phyloP scores from a whole-genome alignment of 1,140 invertebrate genomes.

The Drosophila nasuta region DNA sequence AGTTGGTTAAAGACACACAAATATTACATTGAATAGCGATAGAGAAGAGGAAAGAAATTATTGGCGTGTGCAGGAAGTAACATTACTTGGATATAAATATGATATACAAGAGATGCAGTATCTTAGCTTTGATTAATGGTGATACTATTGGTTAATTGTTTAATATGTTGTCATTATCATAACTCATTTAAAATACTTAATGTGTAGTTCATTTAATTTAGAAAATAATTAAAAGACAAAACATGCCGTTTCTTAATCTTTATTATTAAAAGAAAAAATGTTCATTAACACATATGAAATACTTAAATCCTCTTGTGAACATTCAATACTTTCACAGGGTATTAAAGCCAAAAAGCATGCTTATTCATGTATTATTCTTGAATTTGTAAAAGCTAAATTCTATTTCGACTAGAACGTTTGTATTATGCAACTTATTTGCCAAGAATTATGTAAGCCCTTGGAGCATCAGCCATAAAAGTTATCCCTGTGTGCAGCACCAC shows the following conservation, averaged over 20 bases:
- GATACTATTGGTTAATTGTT: no score
- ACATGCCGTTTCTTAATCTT: no score
- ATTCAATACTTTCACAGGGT: not conserved
- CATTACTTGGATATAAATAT: no score
- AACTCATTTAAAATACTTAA: no score
- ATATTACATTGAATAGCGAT: constrained; percentile 9
- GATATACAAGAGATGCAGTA: no score
- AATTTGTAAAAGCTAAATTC: constrained; percentile 32
- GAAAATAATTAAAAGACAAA: no score
- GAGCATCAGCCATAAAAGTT: constrained; percentile 35
- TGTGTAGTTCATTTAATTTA: no score
- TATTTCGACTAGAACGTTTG: constrained; percentile 33
- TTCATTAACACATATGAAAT: no score
- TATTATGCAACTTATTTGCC: constrained; percentile 40
- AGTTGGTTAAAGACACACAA: not conserved
- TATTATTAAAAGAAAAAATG: no score
- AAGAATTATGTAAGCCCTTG: constrained; percentile 32
- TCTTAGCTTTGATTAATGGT: no score
- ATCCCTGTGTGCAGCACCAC: constrained; percentile 1
- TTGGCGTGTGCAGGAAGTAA: no score
- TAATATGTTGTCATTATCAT: no score
- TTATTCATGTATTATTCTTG: constrained; percentile 23
- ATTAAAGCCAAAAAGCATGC: constrained; percentile 19
- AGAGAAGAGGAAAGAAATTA: not conserved
- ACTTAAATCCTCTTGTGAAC: not conserved